A percentile compares a stretch with the other conserved stretches of the same genome.
Conservation (phyloP, 2,797 vertebrate genomes). For the Micromesistius poutassou region DNA sequence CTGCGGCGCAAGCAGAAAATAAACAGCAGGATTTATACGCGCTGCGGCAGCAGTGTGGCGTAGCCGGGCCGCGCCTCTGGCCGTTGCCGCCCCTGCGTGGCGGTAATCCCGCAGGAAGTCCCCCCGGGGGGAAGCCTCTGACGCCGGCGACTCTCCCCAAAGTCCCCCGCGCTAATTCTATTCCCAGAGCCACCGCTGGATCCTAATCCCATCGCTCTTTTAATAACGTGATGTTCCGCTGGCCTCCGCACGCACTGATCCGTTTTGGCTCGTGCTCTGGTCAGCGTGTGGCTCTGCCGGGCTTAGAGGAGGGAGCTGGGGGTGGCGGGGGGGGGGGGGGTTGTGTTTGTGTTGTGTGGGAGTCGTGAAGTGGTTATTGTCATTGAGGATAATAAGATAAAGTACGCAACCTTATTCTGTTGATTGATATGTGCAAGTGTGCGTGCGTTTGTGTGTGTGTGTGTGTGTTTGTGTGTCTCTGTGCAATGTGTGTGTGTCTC, state of each 20-base stretch:
- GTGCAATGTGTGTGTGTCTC: constrained; percentile 10
- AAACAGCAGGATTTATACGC: not conserved
- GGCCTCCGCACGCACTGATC: constrained; percentile 13
- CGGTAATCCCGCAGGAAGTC: not conserved
- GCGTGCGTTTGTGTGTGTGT: not conserved
- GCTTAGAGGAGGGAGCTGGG: not conserved
- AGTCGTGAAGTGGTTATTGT: not conserved
- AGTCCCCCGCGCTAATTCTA: not conserved
- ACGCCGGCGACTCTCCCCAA: not conserved
- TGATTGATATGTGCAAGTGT: constrained; percentile 1
- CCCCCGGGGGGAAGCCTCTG: not conserved
- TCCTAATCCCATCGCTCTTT: constrained; percentile 46
- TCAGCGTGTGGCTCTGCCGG: not conserved
- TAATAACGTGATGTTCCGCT: constrained; percentile 32
- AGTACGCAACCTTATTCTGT: not conserved
- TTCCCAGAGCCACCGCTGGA: constrained; percentile 24
- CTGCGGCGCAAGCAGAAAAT: not conserved
- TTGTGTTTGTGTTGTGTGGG: not conserved
- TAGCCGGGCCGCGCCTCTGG: not conserved
- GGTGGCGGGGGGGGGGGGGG: not conserved
- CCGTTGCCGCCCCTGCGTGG: not conserved
- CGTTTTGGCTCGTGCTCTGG: not conserved
- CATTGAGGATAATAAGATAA: constrained; percentile 4
- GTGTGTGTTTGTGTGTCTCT: constrained; percentile 2
- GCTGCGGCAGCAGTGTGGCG: not conserved